Conservation (phyloP, 2,888 invertebrate species). For the Bugulina stolonifera region DNA sequence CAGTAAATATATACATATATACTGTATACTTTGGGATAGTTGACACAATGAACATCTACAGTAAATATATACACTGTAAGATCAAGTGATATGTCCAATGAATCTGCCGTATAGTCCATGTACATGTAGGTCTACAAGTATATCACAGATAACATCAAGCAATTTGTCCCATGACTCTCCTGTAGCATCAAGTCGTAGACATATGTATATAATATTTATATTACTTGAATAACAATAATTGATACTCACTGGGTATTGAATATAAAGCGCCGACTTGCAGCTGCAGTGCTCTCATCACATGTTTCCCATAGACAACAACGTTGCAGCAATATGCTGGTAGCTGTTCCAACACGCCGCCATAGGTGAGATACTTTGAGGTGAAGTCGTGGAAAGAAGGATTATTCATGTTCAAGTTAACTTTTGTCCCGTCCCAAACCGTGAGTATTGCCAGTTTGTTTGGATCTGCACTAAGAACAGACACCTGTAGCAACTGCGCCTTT, state of each 20-base stretch:
- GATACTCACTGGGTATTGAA: not conserved
- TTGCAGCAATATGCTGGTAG: not conserved
- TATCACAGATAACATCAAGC: too few relatives aligned
- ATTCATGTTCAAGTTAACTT: not conserved
- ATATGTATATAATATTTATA: too few relatives aligned
- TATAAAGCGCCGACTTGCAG: not conserved
- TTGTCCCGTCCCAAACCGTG: conserved; percentile 6
- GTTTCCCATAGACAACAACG: not conserved
- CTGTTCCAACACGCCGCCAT: not conserved
- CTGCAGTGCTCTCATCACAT: not conserved
- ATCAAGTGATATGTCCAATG: too few relatives aligned
- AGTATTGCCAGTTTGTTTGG: not conserved
- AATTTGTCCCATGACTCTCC: too few relatives aligned
- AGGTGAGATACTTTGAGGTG: not conserved
- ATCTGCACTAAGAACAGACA: not conserved
- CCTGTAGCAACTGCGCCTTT: not conserved
- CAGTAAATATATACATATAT: too few relatives aligned
- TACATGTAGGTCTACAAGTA: too few relatives aligned
- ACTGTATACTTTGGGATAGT: not conserved
- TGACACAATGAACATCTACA: not conserved
- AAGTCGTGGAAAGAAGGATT: not conserved
- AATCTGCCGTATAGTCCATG: too few relatives aligned
- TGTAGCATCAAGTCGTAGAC: too few relatives aligned
- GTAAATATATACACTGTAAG: too few relatives aligned
- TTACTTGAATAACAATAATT: too few relatives aligned